Conservation (phyloP, 2,797 vertebrate genomes). For the Tangara arthus region DNA sequence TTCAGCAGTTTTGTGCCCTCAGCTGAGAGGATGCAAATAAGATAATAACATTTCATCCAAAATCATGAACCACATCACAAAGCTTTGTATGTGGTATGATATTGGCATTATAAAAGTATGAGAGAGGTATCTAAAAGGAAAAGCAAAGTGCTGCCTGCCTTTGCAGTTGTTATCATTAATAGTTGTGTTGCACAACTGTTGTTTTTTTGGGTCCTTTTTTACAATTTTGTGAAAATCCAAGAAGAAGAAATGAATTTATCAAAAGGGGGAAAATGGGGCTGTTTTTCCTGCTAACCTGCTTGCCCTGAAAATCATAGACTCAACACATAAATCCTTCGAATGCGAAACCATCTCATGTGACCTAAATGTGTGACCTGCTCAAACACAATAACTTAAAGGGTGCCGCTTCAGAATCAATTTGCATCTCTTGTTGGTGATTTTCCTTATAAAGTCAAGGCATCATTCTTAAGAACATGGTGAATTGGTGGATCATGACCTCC, state of each 20-base stretch:
- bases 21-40: not conserved
- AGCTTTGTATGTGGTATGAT: not conserved
- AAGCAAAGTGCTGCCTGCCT: not conserved
- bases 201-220: not conserved
- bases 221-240: not conserved
- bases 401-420: conserved; percentile 86
- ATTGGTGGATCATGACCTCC: conserved; percentile 88
- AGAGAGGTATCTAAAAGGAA: not conserved
- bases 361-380: conserved; percentile 79
- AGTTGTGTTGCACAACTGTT: not conserved
- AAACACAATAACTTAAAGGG: conserved; percentile 81
- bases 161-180: not conserved
- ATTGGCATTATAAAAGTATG: not conserved
- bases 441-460: conserved; percentile 80
- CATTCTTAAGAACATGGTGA: conserved; percentile 84
- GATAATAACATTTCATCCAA: not conserved
- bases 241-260: not conserved
- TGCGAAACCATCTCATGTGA: conserved; percentile 72
- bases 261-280: not conserved
- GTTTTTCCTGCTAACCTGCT: conserved; percentile 36
- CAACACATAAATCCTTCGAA: conserved; percentile 73
- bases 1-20: not conserved
- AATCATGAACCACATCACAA: not conserved
- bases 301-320: conserved; percentile 78
- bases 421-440: conserved; percentile 83